phyloP scores from a whole-genome alignment of 2,797 vertebrate genomes.

The Triplophysa bombifrons region DNA sequence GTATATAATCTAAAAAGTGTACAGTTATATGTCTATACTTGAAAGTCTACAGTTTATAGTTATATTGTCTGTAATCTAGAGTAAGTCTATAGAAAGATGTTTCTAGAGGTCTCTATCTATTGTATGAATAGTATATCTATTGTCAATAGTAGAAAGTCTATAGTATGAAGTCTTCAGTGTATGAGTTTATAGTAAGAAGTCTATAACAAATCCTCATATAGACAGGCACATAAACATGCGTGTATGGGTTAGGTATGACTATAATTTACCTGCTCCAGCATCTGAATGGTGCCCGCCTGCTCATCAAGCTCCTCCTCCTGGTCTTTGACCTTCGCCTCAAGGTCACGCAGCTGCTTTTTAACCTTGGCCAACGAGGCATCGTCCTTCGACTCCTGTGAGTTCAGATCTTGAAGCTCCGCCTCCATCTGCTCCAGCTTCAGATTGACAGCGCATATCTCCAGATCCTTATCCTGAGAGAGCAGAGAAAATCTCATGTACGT shows the following conservation, averaged over 20 bases:
- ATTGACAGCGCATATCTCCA: constrained; percentile 83
- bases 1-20: no score
- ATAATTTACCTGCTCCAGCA: constrained; percentile 91
- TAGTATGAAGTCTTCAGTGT: no score
- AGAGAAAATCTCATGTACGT: constrained; percentile 8
- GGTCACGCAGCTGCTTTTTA: constrained; percentile 91
- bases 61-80: no score
- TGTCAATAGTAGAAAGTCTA: background rate
- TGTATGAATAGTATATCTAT: no score
- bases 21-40: no score
- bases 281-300: constrained; percentile 95
- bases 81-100: no score
- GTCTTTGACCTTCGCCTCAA: constrained; percentile 95
- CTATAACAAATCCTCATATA: background rate
- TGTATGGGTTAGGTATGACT: background rate
- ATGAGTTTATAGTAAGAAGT: background rate
- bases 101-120: background rate
- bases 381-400: constrained; percentile 95
- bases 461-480: constrained; percentile 87
- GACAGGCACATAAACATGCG: background rate
- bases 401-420: constrained; percentile 91
- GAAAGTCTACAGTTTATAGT: no score
- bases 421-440: constrained; percentile 90
- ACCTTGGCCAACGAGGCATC: constrained; percentile 94
- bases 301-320: constrained; percentile 98